phyloP scores from a whole-genome alignment of 2,888 invertebrate genomes.

The Hedychridium roseum region DNA sequence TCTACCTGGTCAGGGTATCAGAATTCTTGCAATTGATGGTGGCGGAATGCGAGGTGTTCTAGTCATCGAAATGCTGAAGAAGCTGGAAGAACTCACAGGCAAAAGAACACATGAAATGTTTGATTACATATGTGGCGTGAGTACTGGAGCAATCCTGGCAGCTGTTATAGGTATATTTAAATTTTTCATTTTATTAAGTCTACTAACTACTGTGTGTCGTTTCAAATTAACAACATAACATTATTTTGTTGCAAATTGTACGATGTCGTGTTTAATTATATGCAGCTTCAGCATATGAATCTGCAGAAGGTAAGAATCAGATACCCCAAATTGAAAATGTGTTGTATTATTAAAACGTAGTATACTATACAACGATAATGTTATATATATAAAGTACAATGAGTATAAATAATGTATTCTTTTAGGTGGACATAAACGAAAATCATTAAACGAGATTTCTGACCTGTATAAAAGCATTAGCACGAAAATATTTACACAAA shows the following conservation, averaged over 20 bases:
- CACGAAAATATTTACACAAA: constrained; percentile 73
- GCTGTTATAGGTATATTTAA: constrained; percentile 72
- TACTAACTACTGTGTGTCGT: neutral
- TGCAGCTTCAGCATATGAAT: constrained; percentile 22
- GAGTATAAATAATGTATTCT: constrained; percentile 9
- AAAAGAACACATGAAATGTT: constrained; percentile 79
- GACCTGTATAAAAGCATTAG: constrained; percentile 70
- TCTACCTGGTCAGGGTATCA: constrained; percentile 76
- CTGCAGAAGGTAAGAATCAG: constrained; percentile 17
- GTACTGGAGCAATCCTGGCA: constrained; percentile 84
- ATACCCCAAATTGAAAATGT: too few relatives aligned
- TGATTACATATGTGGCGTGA: constrained; percentile 86
- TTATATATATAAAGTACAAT: neutral
- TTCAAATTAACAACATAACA: neutral
- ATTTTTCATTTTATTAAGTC: neutral
- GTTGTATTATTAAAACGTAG: too few relatives aligned
- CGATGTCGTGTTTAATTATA: constrained; percentile 11
- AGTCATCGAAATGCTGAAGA: constrained; percentile 82
- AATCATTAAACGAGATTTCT: constrained; percentile 70
- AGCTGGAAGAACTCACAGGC: constrained; percentile 77
- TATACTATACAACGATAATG: neutral
- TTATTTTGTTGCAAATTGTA: constrained; percentile 1
- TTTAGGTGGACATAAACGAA: constrained; percentile 68
- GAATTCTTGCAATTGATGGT: constrained; percentile 87
- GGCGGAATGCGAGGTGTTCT: constrained; percentile 90